Evolutionary conservation across 2,113 vertebrate genomes (phyloP).

Genomic region (Pteruthius melanotis): DNA sequence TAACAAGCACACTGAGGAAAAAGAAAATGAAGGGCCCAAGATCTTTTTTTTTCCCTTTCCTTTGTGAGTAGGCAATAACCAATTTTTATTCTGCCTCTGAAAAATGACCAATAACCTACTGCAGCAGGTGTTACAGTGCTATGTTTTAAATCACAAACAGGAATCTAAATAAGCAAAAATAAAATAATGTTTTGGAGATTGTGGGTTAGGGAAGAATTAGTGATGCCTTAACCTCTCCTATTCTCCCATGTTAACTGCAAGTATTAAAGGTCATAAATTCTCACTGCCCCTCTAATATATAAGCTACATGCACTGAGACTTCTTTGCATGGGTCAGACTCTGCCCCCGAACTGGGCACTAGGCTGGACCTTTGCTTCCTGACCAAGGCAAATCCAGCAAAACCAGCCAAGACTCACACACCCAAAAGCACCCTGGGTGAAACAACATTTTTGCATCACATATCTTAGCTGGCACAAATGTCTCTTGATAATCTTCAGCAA

Average conservation of each 20-base stretch:
- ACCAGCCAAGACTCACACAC: neutral
- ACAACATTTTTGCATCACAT: neutral
- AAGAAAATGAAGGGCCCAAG: neutral
- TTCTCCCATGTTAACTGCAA: neutral
- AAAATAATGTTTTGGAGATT: neutral
- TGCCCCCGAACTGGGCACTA: neutral
- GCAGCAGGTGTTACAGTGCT: neutral
- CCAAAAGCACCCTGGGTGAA: neutral
- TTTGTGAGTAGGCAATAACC: neutral
- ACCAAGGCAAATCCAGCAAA: neutral
- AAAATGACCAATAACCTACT: neutral
- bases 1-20: neutral
- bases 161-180: neutral
- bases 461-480: neutral
- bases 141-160: neutral
- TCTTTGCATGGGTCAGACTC: neutral
- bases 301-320: rapidly evolving
- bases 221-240: neutral
- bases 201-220: neutral
- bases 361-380: neutral
- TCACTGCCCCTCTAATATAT: neutral
- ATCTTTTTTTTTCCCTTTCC: neutral
- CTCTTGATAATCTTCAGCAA: neutral
- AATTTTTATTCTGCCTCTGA: neutral
- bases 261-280: neutral